Evolutionary conservation across 2,797 vertebrate genomes (phyloP).

Genomic region (Sebastes nivosus): DNA sequence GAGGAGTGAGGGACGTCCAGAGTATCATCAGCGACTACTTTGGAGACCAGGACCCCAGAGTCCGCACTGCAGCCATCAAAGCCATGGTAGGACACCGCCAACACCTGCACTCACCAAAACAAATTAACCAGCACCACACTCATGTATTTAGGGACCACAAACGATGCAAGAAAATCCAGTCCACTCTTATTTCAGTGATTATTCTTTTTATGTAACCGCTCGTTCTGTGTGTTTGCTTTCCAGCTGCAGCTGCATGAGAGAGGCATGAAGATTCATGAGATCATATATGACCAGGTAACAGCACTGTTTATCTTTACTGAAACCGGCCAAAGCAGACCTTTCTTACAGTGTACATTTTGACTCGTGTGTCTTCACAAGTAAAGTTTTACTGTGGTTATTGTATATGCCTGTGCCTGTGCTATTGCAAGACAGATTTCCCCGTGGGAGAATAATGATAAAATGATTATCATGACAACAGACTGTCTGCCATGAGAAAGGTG

Average conservation of each 20-base stretch:
- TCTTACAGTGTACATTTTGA: background rate
- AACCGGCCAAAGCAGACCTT: background rate
- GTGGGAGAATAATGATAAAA: background rate
- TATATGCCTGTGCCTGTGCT: background rate
- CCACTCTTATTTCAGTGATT: rapidly evolving
- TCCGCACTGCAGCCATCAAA: slow-evolving; percentile 95
- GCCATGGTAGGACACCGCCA: slow-evolving; percentile 87
- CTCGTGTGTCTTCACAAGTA: background rate
- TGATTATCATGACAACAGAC: background rate
- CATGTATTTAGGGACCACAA: background rate
- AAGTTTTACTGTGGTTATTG: background rate
- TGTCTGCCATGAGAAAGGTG: background rate
- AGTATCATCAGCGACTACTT: slow-evolving; percentile 96
- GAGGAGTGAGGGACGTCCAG: slow-evolving; percentile 88
- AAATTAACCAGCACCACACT: rapidly evolving
- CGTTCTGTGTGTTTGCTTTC: slow-evolving; percentile 23
- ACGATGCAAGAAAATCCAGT: background rate
- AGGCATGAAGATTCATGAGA: slow-evolving; percentile 93
- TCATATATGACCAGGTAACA: slow-evolving; percentile 93
- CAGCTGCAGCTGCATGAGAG: slow-evolving; percentile 95
- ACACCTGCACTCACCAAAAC: too few species aligned
- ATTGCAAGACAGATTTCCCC: background rate
- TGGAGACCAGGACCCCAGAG: slow-evolving; percentile 94
- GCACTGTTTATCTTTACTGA: background rate
- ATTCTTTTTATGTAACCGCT: background rate